Evolutionary conservation across 2,797 vertebrate genomes (phyloP), one percentile per base, ranked within the genome.

Genomic region (Oreortyx pictus): DNA sequence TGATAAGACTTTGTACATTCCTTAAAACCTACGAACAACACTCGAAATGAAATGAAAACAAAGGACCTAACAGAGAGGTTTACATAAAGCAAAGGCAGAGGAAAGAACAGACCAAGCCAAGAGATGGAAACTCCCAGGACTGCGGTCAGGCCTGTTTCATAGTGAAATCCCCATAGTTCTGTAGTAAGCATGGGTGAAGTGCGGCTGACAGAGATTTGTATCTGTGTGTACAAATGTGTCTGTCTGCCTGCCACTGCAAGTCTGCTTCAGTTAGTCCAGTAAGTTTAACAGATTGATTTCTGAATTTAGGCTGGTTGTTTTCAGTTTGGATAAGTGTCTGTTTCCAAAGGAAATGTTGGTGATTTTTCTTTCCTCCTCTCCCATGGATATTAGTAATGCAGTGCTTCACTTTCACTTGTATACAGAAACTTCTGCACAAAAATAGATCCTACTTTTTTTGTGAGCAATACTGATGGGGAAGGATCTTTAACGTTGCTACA

Each of bases 161-260:
- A 13, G 1, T 35, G 41, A 35, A 49, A 52, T 24, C 56, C 17
- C 15, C 0, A 1, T 5, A 66, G 33, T 0, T 75, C 66, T 0
- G 4, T 12, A 7, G 0, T 7, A n/a, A 8, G 7, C 2, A 4
- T 46, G 44, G n/a, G 35, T 25, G 50, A 68, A 44, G 6, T 27
- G 23, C 35, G 44, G 73, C 18, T 16, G 18, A 71, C 15, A 17
- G 19, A 27, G 39, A n/a, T 31, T 43, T 62, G 41, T 52, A 22
- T 52, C 20, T 43, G 29, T 46, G 23, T 31, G 31, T 75, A 57
- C 39, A 75, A 68, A 67, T 49, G n/a, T 1, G 1, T 15, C 7
- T 0, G 0, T 46, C 57, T 35, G 10, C 9, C 43, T 17, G 14
- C 50, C 1, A 1, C 31, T 65, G 22, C 12, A 82, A 71, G 14